Conservation (phyloP, 92 coral and sea anemone species). For the Zoanthus sansibaricus region DNA sequence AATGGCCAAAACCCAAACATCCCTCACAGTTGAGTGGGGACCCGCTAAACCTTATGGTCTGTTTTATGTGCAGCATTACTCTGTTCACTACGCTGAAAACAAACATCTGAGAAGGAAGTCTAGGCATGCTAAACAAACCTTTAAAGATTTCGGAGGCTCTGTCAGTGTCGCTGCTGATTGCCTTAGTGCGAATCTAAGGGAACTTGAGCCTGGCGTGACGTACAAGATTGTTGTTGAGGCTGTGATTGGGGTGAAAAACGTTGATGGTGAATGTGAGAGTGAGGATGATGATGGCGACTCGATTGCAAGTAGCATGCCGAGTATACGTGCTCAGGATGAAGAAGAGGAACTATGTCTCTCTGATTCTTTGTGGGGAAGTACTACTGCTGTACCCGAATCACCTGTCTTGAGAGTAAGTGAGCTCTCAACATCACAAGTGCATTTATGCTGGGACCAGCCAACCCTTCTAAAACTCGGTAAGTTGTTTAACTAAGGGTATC, state of each 20-base stretch:
- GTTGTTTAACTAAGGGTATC: background rate
- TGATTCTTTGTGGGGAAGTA: slow-evolving; percentile 65
- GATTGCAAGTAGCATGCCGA: slow-evolving; percentile 45
- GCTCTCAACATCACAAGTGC: slow-evolving; percentile 69
- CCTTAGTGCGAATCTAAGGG: slow-evolving; percentile 35
- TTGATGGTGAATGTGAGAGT: slow-evolving; percentile 62
- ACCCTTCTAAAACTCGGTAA: slow-evolving; percentile 64
- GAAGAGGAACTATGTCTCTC: slow-evolving; percentile 61
- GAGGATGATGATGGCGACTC: slow-evolving; percentile 58
- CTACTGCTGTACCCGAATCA: slow-evolving; percentile 77
- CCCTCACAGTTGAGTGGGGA: slow-evolving; percentile 72
- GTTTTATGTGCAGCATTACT: slow-evolving; percentile 54
- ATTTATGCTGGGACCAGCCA: slow-evolving; percentile 75
- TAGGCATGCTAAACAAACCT: slow-evolving; percentile 48
- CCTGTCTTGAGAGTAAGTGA: slow-evolving; percentile 76
- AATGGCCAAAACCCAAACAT: slow-evolving; percentile 65
- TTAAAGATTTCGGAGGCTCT: slow-evolving; percentile 48
- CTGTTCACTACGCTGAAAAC: slow-evolving; percentile 72
- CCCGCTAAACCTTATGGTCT: slow-evolving; percentile 71
- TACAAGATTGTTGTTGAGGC: slow-evolving; percentile 74
- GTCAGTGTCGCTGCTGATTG: slow-evolving; percentile 54
- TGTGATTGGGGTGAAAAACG: slow-evolving; percentile 54
- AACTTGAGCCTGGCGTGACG: slow-evolving; percentile 79
- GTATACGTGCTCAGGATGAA: slow-evolving; percentile 32
- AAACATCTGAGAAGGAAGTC: slow-evolving; percentile 60